Evolutionary conservation across 2,888 invertebrate species (phyloP), one percentile per base, ranked within the genome.

Genomic region (Micoletzkya japonica): DNA sequence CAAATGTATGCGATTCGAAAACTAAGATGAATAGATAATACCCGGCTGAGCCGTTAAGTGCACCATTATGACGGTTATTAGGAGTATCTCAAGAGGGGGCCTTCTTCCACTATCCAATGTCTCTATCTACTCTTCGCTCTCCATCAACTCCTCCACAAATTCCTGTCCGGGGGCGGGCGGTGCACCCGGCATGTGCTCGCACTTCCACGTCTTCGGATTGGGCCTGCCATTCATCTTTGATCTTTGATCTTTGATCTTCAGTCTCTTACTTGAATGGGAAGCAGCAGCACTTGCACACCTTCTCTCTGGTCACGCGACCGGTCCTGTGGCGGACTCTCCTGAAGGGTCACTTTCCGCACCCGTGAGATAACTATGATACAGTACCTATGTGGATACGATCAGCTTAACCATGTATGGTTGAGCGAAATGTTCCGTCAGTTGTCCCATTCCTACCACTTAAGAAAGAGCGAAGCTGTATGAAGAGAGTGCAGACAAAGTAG

Each of bases 211-310:
- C 54, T 76, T 74, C 32, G 84, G 84, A 73, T 84, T 83, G 24
- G 82, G 82, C 10, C 73, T 71, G 64, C 24, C 36, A 49, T 30
- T 52, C 6, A 14, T n/a, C 6, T n/a, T 26, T 32, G 20, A 64
- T 50, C 34, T 34, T 52, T 54, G 54, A 54, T 54, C 34, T 37
- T 63, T 54, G 54, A 54, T 10, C 14, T 54, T 20, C 20, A 20
- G 20, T 44, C 44, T 1, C 34, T 63, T 32, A 66, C 68, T 58
- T 57, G 78, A 84, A 84, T 58, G 84, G 84, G 74, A 80, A 84
- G 71, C 84, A 84, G 64, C 84, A 84, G 70, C 84, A 84, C 14
- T 83, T 76, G 64, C 84, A 85, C 26, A 80, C 79, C 63, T 84
- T 83, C 66, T 77, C 82, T 14, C 68, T 78, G 0, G 75, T 77